Conservation (phyloP, 2,888 invertebrate species). For the Phlogophora meticulosa region DNA sequence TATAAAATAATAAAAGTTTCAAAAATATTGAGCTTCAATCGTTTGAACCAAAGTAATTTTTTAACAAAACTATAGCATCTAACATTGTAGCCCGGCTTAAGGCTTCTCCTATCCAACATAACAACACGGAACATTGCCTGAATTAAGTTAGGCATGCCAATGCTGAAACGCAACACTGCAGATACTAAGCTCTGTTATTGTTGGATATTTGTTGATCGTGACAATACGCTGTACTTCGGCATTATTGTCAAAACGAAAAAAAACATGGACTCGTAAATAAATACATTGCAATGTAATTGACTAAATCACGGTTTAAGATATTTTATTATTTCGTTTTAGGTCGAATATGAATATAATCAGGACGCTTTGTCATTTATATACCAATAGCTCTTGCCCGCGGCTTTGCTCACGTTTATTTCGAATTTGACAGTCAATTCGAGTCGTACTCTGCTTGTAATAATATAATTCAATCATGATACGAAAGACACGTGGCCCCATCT, state of each 20-base stretch:
- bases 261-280: background rate
- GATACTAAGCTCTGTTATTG: conserved; percentile 24
- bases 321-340: background rate
- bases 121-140: background rate
- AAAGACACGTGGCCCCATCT: too few relatives aligned
- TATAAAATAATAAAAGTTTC: too few relatives aligned
- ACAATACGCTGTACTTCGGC: conserved; percentile 25
- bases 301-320: background rate
- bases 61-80: too few relatives aligned
- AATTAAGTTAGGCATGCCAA: conserved; percentile 21
- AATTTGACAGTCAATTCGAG: too few relatives aligned
- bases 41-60: too few relatives aligned
- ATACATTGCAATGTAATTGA: conserved; percentile 1
- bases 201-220: conserved; percentile 57
- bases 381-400: too few relatives aligned
- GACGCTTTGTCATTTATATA: conserved; percentile 8
- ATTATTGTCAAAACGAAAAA: conserved; percentile 34
- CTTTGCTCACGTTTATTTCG: too few relatives aligned
- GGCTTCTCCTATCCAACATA: background rate
- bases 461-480: too few relatives aligned
- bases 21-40: too few relatives aligned
- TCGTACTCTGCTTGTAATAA: too few relatives aligned
- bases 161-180: conserved; percentile 21
- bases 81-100: background rate
- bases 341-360: conserved; percentile 17